Evolutionary conservation across 2,888 invertebrate genomes (phyloP), one percentile per base, ranked within the genome.

Genomic region (Hypomecis punctinalis): DNA sequence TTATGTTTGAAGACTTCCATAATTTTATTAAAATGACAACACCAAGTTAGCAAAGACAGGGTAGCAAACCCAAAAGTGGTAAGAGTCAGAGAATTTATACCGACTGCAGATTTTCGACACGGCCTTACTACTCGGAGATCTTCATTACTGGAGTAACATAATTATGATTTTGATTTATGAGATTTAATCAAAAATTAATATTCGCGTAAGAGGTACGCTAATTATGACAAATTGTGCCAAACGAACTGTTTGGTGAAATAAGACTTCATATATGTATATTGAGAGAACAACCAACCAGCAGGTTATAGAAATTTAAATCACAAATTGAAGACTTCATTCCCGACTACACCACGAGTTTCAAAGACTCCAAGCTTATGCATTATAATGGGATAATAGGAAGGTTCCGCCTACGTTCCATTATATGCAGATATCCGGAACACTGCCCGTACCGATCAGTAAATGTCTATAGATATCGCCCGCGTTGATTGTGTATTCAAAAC

Each of bases 391-490:
- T 84, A 86, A 89, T 84, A 80, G 79, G 79, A 72, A 75, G 72
- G 73, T 72, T 69, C 86, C 90, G 84, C 90, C 90, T 84, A 88
- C 90, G 73, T 68, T 57, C 88, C 81, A 89, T 90, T 91, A 90
- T 91, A 90, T 90, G 89, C 86, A 90, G 89, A 89, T 86, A 81
- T 81, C 79, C 79, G 78, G 81, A 81, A 81, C 80, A 76, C 70
- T 53, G 69, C 69, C 67, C 61, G 67, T 69, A 71, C 65, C 66
- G 75, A 76, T 76, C 68, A 55, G 59, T 62, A 67, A 66, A 66
- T 75, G 70, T 75, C 75, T 74, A 75, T 77, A 71, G 70, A 74
- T 66, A 79, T 81, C 78, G 79, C 81, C 80, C 77, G 68, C 78
- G 76, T 39, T 56, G 6, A 39, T 47, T 23, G n/a, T 37, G 35